A percentile compares a stretch with the other conserved stretches of the same genome.
These are phyloP conservation scores for Saturnia japonica DNA, from an alignment of 2,888 invertebrate genomes.

Conservation along the genomic window DNA sequence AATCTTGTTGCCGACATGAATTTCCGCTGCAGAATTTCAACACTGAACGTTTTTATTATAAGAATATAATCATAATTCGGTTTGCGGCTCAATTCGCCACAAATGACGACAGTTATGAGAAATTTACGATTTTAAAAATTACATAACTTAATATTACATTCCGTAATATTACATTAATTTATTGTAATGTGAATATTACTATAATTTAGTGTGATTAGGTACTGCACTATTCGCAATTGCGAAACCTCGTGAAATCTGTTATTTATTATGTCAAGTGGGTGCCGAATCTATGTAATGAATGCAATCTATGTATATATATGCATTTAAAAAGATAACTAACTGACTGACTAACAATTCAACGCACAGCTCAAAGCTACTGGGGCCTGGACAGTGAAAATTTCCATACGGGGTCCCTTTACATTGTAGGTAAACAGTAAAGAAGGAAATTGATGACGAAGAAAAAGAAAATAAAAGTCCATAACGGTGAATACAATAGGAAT, in stretches of 20 bases:
- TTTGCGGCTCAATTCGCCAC: neutral
- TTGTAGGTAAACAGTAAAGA: too few relatives aligned
- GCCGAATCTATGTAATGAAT: too few relatives aligned
- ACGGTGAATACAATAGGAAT: too few relatives aligned
- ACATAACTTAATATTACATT: neutral
- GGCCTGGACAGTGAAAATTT: too few relatives aligned
- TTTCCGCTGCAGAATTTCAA: neutral
- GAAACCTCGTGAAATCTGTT: neutral
- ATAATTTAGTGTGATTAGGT: neutral
- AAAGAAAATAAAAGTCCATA: too few relatives aligned
- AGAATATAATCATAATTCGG: neutral
- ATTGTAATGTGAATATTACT: neutral
- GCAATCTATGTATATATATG: too few relatives aligned
- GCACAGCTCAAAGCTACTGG: too few relatives aligned
- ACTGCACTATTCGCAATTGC: neutral
- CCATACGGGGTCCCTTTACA: too few relatives aligned
- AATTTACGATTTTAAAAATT: slow-evolving; percentile 3
- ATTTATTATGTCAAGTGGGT: neutral
- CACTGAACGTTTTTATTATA: slow-evolving; percentile 2
- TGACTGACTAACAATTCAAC: too few relatives aligned
- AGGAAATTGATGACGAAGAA: too few relatives aligned
- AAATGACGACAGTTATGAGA: neutral
- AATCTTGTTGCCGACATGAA: neutral
- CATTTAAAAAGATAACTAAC: too few relatives aligned
- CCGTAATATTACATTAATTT: neutral